Evolutionary conservation across 2,113 vertebrate genomes (phyloP).

Genomic region (Actenoides lindsayi): DNA sequence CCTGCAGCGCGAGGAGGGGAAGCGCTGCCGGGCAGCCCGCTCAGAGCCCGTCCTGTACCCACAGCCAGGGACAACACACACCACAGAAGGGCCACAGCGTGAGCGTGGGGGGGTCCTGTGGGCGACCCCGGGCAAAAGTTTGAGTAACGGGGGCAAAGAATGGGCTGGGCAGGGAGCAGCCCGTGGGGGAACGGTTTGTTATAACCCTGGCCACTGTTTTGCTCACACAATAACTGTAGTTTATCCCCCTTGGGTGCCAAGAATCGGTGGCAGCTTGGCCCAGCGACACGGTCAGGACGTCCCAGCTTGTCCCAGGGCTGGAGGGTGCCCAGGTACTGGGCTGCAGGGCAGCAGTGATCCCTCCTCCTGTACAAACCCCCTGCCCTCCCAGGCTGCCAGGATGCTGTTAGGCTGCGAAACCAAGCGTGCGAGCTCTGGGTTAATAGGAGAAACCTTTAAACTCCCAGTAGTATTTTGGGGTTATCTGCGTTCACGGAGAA

Average conservation of each 20-base stretch:
- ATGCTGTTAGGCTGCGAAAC: background rate
- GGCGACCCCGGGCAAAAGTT: accelerated
- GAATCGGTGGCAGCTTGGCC: accelerated
- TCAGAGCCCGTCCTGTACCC: background rate
- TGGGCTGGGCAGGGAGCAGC: background rate
- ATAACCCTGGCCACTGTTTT: background rate
- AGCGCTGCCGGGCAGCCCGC: background rate
- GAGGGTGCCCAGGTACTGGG: background rate
- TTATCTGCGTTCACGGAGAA: constrained; percentile 35
- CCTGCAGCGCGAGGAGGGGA: background rate
- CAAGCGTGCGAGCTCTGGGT: background rate
- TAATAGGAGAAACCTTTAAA: constrained; percentile 25
- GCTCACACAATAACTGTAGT: accelerated
- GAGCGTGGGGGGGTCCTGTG: too few relatives aligned
- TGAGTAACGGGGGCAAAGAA: accelerated
- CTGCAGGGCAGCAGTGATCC: background rate
- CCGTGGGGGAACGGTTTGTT: background rate
- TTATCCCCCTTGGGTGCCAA: background rate
- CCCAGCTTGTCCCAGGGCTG: background rate
- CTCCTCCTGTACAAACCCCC: background rate
- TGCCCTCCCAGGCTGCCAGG: background rate
- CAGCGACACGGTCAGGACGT: background rate
- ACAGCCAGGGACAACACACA: background rate
- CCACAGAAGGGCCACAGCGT: too few relatives aligned
- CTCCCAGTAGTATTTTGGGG: background rate